phyloP scores from a whole-genome alignment of 1,140 invertebrate species.

The Saccostrea echinata region DNA sequence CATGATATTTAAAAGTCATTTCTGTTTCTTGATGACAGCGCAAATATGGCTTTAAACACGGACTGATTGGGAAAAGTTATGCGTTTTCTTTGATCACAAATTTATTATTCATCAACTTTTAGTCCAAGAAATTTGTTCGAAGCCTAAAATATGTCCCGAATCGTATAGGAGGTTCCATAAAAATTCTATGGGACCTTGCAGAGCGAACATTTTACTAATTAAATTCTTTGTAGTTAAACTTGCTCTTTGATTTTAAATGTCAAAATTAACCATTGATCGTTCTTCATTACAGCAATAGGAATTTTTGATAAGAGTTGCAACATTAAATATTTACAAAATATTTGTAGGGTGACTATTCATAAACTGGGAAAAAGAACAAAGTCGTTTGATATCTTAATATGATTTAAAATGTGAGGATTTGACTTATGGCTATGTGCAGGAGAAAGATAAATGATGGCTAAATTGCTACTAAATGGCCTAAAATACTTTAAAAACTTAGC shows the following conservation, averaged over 20 bases:
- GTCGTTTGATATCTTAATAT: background rate
- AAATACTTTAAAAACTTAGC: background rate
- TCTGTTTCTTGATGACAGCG: background rate
- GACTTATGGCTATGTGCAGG: background rate
- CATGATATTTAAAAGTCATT: conserved; percentile 27
- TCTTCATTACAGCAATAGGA: background rate
- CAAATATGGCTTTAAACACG: conserved; percentile 13
- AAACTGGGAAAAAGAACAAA: background rate
- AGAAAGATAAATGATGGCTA: background rate
- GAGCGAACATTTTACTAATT: background rate
- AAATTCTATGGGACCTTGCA: background rate
- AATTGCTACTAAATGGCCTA: conserved; percentile 6
- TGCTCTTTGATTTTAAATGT: conserved; percentile 21
- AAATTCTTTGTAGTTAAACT: conserved; percentile 9
- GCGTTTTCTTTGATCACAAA: conserved; percentile 20
- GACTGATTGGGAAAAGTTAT: background rate
- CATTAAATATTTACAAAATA: background rate
- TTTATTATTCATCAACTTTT: conserved; percentile 24
- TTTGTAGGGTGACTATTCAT: background rate
- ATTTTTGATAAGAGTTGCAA: background rate
- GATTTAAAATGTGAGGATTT: background rate
- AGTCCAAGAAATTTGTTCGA: conserved; percentile 17
- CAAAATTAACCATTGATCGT: conserved; percentile 3
- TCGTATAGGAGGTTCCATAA: background rate
- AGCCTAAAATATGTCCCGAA: background rate